Percentiles rank a stretch among this genome's conserved stretches.
Conservation (phyloP, 2,113 vertebrate species). For the Pelmatolapia mariae region DNA sequence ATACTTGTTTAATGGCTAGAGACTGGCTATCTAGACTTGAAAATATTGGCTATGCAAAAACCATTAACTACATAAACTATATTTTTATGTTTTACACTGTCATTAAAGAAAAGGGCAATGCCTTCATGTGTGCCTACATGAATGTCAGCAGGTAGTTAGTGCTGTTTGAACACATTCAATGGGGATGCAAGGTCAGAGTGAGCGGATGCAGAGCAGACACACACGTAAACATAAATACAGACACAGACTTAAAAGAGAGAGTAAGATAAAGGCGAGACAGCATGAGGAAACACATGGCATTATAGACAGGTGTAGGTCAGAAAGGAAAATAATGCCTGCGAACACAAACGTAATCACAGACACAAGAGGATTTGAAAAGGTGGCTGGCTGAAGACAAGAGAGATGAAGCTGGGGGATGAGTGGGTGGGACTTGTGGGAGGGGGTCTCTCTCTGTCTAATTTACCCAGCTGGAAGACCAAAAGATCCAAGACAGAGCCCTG, state of each 20-base stretch:
- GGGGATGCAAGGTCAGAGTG: slow-evolving; percentile 22
- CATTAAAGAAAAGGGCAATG: background rate
- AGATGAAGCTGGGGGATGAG: slow-evolving; percentile 1
- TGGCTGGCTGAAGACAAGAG: slow-evolving; percentile 7
- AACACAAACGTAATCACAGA: background rate
- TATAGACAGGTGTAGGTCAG: slow-evolving; percentile 1
- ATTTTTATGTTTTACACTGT: background rate
- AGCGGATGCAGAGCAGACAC: slow-evolving; percentile 64
- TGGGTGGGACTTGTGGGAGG: background rate
- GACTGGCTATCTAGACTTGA: background rate
- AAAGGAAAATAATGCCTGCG: slow-evolving; percentile 31
- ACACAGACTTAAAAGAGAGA: slow-evolving; percentile 44
- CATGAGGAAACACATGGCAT: slow-evolving; percentile 68
- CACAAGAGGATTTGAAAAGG: slow-evolving; percentile 8
- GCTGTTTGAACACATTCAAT: slow-evolving; percentile 45
- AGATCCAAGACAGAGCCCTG: slow-evolving; percentile 62
- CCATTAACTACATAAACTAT: background rate
- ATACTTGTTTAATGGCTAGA: background rate
- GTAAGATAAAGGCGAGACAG: slow-evolving; percentile 39
- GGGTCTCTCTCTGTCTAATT: slow-evolving; percentile 50
- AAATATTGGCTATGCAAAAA: background rate
- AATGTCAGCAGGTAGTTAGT: background rate
- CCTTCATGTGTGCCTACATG: background rate
- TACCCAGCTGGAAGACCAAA: slow-evolving; percentile 69
- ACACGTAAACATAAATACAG: slow-evolving; percentile 42